Evolutionary conservation across 37 sponge, comb jelly and placozoan genomes (phyloP).

Genomic region (Theonella swinhoei): DNA sequence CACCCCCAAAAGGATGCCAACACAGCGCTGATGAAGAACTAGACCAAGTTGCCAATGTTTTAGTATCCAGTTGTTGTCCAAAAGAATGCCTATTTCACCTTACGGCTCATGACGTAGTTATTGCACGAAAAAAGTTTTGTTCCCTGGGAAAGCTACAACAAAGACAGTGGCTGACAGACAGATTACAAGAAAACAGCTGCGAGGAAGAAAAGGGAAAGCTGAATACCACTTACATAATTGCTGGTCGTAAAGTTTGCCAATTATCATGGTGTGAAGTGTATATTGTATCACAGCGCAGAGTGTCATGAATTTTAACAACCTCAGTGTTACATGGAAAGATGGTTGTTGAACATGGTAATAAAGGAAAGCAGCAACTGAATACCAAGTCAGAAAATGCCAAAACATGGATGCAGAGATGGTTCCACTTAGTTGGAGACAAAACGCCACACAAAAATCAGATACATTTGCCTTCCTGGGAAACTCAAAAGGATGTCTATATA

Average conservation of each 20-base stretch:
- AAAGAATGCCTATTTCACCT: constrained; percentile 1
- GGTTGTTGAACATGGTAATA: constrained; percentile 10
- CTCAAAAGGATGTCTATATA: constrained; percentile 1
- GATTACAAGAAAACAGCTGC: not conserved
- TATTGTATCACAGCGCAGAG: not conserved
- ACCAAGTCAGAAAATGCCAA: constrained; percentile 8
- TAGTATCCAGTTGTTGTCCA: too few species aligned
- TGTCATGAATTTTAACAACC: not conserved
- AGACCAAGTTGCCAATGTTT: too few species aligned
- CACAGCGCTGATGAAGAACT: too few species aligned
- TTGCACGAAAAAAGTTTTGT: not conserved
- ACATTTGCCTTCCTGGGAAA: constrained; percentile 23
- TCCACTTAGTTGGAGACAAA: constrained; percentile 7
- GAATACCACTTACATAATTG: not conserved
- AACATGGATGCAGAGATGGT: constrained; percentile 16
- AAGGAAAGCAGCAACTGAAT: not conserved
- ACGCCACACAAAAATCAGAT: constrained; percentile 10
- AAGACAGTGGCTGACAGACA: not conserved
- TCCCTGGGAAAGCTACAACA: not conserved
- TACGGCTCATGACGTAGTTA: not conserved
- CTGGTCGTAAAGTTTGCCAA: constrained; percentile 7
- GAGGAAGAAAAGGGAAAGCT: not conserved
- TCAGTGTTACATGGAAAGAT: not conserved
- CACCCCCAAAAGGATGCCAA: too few species aligned
- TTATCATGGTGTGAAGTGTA: not conserved